Conservation (phyloP, 2,888 invertebrate genomes). For the Eurois occulta region DNA sequence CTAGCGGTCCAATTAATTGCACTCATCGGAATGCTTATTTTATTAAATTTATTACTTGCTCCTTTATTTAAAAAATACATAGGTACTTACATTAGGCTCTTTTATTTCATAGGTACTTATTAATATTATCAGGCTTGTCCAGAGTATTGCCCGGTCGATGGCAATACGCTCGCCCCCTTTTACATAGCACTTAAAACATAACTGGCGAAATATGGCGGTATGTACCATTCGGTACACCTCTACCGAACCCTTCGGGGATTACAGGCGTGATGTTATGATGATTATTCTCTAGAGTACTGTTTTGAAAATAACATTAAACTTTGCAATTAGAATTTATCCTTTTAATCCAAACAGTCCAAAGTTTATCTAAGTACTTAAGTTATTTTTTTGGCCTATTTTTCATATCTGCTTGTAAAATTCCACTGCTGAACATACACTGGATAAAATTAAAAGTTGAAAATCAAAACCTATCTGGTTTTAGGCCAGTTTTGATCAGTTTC, state of each 20-base stretch:
- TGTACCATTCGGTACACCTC: background rate
- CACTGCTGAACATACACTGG: background rate
- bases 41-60: background rate
- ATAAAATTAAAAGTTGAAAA: background rate
- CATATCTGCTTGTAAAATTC: background rate
- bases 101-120: background rate
- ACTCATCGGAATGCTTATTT: background rate
- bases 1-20: background rate
- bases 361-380: background rate
- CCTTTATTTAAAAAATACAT: background rate
- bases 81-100: too few relatives aligned
- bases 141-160: background rate
- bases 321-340: background rate
- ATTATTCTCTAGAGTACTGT: background rate
- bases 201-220: too few relatives aligned
- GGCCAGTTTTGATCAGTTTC: too few relatives aligned
- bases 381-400: conserved; percentile 4
- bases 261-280: background rate
- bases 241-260: background rate
- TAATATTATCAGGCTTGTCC: background rate
- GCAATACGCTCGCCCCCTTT: background rate
- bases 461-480: background rate
- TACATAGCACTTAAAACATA: background rate
- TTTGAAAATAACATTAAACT: background rate
- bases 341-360: background rate